Base-by-base conservation (phyloP, 92 coral and sea anemone species). In the Siderastrea siderea region DNA sequence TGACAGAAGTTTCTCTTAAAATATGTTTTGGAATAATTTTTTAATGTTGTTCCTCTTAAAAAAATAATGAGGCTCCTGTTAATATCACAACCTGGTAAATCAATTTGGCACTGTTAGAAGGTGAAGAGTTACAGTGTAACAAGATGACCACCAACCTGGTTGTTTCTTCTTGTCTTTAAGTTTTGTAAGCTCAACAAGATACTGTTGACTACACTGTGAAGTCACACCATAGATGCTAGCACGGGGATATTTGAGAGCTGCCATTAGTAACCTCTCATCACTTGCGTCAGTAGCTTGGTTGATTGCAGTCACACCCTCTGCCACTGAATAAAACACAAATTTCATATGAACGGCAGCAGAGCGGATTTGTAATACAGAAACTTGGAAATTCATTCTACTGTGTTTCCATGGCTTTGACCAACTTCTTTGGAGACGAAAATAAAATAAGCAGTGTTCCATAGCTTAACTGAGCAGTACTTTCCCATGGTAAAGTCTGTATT, bases 211-310 rank as follows among this genome's bases (percentile, higher is more conserved):
- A 65, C 99, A 98, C 70, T 94, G 96, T 57, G 93, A 90, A 43
- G 97, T 94, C 66, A 95, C 99, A 51, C 99, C 96, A 71, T 96
- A 81, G 59, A 98, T 94, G 51, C 94, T 93, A 12, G 94, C 98
- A 57, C 78, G 94, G 60, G 98, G 90, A 50, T 93, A 79, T 54
- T 87, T 88, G 38, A 98, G 92, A 17, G 99, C 94, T 19, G 87
- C 82, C 54, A 92, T 61, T 9, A 96, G 90, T 6, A 83, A 77
- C 48, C 89, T 80, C 38, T 77, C 91, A 68, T 91, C 95, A n/a
- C 94, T 95, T 60, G 84, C 73, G 63, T 88, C 91, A 73, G 95
- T 82, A 17, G 94, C 91, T 71, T 75, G 95, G 88, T 98, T 95
- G 84, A 98, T 94, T 50, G 90, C 93, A 50, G 89, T 87, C 91